Conservation (phyloP, 2,113 vertebrate species). For the Oophaga pumilio region DNA sequence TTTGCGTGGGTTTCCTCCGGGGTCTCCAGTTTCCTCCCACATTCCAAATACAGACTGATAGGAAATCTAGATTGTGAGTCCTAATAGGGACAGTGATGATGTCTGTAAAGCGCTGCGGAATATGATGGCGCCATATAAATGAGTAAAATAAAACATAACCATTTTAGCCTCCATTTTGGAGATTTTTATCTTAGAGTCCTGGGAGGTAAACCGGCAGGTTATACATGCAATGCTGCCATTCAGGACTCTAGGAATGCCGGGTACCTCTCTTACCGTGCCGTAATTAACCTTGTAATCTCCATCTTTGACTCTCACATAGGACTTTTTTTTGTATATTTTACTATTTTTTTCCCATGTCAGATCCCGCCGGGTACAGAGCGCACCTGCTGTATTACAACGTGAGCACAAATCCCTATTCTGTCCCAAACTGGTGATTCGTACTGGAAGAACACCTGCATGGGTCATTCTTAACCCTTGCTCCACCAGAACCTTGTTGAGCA, state of each 20-base stretch:
- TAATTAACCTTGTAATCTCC: background rate
- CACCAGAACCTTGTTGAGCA: background rate
- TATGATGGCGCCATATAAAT: too few species aligned
- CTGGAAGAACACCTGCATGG: constrained; percentile 17
- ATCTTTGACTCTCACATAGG: background rate
- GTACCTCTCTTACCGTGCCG: too few species aligned
- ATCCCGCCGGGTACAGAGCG: background rate
- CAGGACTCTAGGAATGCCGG: too few species aligned
- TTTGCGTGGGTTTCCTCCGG: too few species aligned
- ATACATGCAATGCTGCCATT: background rate
- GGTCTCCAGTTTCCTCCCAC: too few species aligned
- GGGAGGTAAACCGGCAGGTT: background rate
- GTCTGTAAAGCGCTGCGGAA: too few species aligned
- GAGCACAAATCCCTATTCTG: background rate
- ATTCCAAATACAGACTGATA: too few species aligned
- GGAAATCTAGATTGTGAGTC: too few species aligned
- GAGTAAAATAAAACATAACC: too few species aligned
- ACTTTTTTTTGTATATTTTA: background rate
- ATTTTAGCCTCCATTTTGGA: too few species aligned
- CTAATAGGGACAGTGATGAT: too few species aligned
- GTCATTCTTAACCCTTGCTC: background rate
- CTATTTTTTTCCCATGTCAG: background rate
- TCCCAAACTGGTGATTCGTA: background rate
- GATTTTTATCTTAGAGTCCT: background rate
- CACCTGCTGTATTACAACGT: background rate